Conservation (phyloP, 2,797 vertebrate species). For the Tragelaphus oryx region DNA sequence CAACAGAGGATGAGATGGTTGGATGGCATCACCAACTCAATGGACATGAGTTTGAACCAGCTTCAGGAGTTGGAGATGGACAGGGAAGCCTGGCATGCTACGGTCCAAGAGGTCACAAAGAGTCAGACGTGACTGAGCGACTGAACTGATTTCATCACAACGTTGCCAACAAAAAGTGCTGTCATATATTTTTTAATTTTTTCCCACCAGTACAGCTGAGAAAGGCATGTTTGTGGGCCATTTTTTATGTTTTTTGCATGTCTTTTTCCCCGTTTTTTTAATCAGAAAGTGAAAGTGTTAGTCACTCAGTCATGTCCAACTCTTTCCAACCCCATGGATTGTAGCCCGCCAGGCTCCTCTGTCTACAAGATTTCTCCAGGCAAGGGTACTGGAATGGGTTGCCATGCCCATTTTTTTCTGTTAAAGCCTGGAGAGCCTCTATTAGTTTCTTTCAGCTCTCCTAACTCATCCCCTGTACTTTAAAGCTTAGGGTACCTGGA, state of each 20-base stretch:
- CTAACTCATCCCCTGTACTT: neutral
- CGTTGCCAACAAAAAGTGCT: neutral
- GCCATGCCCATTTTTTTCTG: neutral
- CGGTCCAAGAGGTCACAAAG: neutral
- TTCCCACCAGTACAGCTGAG: neutral
- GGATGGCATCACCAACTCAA: neutral
- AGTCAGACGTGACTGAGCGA: neutral
- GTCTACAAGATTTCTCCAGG: neutral
- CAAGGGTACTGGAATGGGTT: neutral
- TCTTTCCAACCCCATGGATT: neutral
- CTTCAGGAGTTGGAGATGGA: neutral
- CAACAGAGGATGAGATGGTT: neutral
- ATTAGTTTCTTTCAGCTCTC: neutral
- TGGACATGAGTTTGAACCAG: neutral
- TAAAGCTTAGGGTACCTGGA: neutral
- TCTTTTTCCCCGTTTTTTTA: neutral
- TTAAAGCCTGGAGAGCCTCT: neutral
- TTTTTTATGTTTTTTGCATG: neutral
- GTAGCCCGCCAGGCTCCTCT: neutral
- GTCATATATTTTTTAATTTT: neutral
- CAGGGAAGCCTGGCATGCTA: neutral
- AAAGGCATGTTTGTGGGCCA: neutral
- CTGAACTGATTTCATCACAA: neutral
- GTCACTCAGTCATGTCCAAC: neutral
- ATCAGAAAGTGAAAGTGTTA: neutral